Conservation (phyloP, 2,113 vertebrate genomes). For the Australoheros scitulus region DNA sequence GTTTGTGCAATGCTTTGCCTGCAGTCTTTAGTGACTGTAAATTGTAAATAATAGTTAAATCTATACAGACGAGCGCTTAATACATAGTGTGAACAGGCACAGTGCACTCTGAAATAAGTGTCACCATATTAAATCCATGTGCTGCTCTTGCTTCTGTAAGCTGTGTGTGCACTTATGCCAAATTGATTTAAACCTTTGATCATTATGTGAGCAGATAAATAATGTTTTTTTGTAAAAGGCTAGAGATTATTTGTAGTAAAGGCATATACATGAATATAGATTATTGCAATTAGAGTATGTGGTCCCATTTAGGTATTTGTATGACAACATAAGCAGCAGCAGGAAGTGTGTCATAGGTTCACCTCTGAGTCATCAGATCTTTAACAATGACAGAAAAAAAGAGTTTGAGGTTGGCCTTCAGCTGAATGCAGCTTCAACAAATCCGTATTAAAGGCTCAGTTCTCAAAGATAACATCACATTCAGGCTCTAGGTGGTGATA, state of each 20-base stretch:
- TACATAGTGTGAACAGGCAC: slow-evolving; percentile 23
- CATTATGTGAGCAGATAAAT: slow-evolving; percentile 55
- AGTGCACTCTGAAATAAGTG: slow-evolving; percentile 37
- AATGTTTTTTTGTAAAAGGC: slow-evolving; percentile 50
- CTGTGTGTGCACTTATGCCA: slow-evolving; percentile 63
- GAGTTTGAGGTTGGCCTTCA: neutral
- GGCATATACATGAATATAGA: slow-evolving; percentile 43
- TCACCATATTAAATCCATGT: slow-evolving; percentile 48
- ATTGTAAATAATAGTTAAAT: slow-evolving; percentile 63
- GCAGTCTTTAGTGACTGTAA: slow-evolving; percentile 45
- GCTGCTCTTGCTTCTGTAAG: slow-evolving; percentile 56
- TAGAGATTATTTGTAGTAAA: slow-evolving; percentile 53
- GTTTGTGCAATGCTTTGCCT: slow-evolving; percentile 56
- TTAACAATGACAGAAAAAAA: neutral
- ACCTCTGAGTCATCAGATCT: slow-evolving; percentile 12
- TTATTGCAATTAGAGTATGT: slow-evolving; percentile 39
- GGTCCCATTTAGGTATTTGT: slow-evolving; percentile 45
- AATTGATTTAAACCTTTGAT: slow-evolving; percentile 39
- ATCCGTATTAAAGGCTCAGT: neutral
- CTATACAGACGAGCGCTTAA: slow-evolving; percentile 43
- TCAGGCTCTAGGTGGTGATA: neutral
- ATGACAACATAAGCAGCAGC: slow-evolving; percentile 1
- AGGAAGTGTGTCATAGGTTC: slow-evolving; percentile 1
- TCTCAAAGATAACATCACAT: neutral
- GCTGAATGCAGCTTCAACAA: neutral